These are phyloP conservation scores for Tachuris rubrigastra DNA, from an alignment of 2,113 vertebrate species.

Conservation along the genomic window DNA sequence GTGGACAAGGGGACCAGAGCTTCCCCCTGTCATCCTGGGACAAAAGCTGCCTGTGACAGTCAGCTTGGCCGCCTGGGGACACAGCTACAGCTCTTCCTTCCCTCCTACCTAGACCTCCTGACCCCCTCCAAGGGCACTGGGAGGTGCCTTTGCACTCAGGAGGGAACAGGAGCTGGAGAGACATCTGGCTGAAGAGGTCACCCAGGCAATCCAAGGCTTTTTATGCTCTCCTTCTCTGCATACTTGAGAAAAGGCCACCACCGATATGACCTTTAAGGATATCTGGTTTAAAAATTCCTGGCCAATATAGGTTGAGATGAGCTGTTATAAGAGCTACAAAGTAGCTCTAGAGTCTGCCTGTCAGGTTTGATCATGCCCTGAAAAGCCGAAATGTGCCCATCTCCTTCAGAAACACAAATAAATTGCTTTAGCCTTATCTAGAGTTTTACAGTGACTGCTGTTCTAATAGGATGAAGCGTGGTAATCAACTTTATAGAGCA, in stretches of 20 bases:
- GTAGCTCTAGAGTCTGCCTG: not conserved
- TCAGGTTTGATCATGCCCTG: constrained; percentile 36
- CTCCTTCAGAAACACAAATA: constrained; percentile 43
- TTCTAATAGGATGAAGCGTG: constrained; percentile 52
- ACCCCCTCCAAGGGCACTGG: not conserved
- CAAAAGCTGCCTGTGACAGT: fast-evolving
- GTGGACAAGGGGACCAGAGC: not conserved
- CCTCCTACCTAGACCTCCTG: not conserved
- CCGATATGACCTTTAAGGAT: constrained; percentile 6
- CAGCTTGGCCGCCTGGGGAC: not conserved
- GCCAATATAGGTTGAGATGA: not conserved
- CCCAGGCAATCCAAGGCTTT: not conserved
- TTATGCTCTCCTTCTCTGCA: not conserved
- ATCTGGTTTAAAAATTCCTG: not conserved
- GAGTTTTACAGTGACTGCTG: constrained; percentile 40
- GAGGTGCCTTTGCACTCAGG: not conserved
- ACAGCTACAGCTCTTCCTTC: not conserved
- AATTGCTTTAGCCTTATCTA: constrained; percentile 63
- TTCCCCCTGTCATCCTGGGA: not conserved
- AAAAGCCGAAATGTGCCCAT: constrained; percentile 15
- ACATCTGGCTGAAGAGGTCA: not conserved
- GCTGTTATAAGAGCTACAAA: not conserved
- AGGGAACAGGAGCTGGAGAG: not conserved
- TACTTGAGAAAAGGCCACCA: not conserved
- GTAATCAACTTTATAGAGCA: constrained; percentile 67